A percentile compares a stretch with the other conserved stretches of the same genome.
phyloP scores from a whole-genome alignment of 1,140 invertebrate species.

The Zaprionus lachaisei region DNA sequence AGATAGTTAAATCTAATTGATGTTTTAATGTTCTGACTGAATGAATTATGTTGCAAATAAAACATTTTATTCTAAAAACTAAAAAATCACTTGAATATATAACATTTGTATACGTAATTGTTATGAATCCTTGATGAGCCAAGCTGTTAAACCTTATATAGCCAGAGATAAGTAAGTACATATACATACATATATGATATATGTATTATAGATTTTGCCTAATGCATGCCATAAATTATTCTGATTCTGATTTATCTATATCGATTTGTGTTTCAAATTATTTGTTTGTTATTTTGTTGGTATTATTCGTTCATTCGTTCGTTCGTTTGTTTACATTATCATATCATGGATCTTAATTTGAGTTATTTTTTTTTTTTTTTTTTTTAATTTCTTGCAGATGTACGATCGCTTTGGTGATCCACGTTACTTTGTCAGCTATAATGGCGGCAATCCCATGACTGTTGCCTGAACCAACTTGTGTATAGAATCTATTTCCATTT shows the following conservation, averaged over 20 bases:
- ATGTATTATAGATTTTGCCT: neutral
- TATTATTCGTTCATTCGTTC: neutral
- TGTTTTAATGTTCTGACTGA: slow-evolving; percentile 78
- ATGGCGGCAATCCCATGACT: slow-evolving; percentile 79
- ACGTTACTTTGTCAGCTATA: slow-evolving; percentile 79
- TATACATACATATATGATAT: slow-evolving; percentile 5
- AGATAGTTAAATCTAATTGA: slow-evolving; percentile 77
- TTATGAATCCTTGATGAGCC: slow-evolving; percentile 22
- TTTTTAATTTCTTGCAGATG: slow-evolving; percentile 62
- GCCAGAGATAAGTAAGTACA: slow-evolving; percentile 49
- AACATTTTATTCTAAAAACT: slow-evolving; percentile 70
- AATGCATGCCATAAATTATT: slow-evolving; percentile 2
- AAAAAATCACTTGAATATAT: slow-evolving; percentile 10
- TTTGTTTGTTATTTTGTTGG: slow-evolving; percentile 61
- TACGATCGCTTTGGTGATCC: slow-evolving; percentile 82
- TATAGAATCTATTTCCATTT: slow-evolving; percentile 29
- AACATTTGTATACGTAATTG: neutral
- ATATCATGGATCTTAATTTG: slow-evolving; percentile 7
- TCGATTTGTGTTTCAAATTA: slow-evolving; percentile 12
- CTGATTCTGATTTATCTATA: neutral
- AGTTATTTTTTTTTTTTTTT: neutral
- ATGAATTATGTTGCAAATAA: slow-evolving; percentile 75
- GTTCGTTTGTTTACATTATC: slow-evolving; percentile 16
- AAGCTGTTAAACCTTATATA: slow-evolving; percentile 9
- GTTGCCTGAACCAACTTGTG: slow-evolving; percentile 64